A percentile compares a stretch with the other conserved stretches of the same genome.
phyloP scores from a whole-genome alignment of 2,113 vertebrate genomes.

The Apodemus sylvaticus region DNA sequence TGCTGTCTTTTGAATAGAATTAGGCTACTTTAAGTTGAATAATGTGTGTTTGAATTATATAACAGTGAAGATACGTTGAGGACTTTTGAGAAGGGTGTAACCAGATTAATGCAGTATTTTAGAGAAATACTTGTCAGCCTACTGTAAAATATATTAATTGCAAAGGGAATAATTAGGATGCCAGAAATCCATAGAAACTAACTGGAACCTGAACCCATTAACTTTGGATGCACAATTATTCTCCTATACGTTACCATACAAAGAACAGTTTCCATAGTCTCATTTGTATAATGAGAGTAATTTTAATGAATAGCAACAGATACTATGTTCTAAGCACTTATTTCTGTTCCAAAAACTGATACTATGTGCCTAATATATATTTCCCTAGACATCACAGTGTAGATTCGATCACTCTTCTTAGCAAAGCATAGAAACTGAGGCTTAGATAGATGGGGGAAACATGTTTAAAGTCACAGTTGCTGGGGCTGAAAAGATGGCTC shows the following conservation, averaged over 20 bases:
- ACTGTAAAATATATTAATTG: conserved; percentile 34
- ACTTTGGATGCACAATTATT: background rate
- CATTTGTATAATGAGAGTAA: background rate
- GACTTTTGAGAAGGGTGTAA: background rate
- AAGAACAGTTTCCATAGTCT: background rate
- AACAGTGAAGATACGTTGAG: background rate
- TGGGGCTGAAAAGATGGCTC: too few species aligned
- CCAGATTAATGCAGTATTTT: conserved; percentile 19
- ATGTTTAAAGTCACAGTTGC: background rate
- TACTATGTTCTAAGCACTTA: background rate
- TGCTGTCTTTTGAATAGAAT: background rate
- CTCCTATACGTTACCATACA: background rate
- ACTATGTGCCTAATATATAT: background rate
- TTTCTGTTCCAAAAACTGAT: background rate
- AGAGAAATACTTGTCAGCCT: background rate
- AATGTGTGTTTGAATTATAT: conserved; percentile 18
- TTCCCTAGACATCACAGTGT: background rate
- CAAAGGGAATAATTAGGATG: background rate
- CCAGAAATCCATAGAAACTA: background rate
- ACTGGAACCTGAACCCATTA: background rate
- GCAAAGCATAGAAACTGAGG: background rate
- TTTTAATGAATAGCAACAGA: background rate
- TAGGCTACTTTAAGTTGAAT: background rate
- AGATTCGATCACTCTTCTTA: background rate
- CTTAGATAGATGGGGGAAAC: background rate